Evolutionary conservation across 2,888 invertebrate species (phyloP), one percentile per base, ranked within the genome.

Genomic region (Lasioglossum figueresi): DNA sequence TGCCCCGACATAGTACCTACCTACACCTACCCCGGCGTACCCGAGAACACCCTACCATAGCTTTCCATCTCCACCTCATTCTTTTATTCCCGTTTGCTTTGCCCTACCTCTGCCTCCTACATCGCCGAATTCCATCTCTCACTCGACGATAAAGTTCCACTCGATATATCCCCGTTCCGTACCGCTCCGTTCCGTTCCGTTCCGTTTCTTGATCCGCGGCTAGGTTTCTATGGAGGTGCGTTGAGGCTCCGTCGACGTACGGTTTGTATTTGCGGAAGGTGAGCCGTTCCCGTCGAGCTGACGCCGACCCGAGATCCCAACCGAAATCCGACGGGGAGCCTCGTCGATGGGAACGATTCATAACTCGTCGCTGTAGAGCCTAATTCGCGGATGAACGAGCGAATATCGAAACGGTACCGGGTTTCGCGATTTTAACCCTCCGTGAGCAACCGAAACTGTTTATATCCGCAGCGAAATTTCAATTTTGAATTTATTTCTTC

Each of bases 1-100:
- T 93, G 91, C 93, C 91, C 81, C 92, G 91, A 91, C 92, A 88
- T 91, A 91, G 90, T 92, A 89, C 91, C 91, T 91, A 90, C 88
- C 87, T 88, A 86, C 87, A 89, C 88, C 90, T 88, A 91, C 85
- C 85, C 87, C 89, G 83, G 81, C 63, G 80, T 82, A 81, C 27
- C 85, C 81, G 80, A 76, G 78, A 86, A 80, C 83, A 77, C 88
- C 81, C 76, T 75, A 16, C 84, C 84, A 59, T 84, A 71, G 72
- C 80, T 84, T 79, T 81, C 91, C 82, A 77, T 89, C 82, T 76
- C 82, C 88, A 83, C 84, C 83, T 79, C 82, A 72, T 88, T 87
- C 87, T 91, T 85, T 80, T 86, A 80, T 87, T 86, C 82, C 85
- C 85, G 84, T 84, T 82, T 73, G 70, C 74, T n/a, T 48, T 78